Conservation (phyloP, 1,140 invertebrate species). For the Lasioglossum baleicum region DNA sequence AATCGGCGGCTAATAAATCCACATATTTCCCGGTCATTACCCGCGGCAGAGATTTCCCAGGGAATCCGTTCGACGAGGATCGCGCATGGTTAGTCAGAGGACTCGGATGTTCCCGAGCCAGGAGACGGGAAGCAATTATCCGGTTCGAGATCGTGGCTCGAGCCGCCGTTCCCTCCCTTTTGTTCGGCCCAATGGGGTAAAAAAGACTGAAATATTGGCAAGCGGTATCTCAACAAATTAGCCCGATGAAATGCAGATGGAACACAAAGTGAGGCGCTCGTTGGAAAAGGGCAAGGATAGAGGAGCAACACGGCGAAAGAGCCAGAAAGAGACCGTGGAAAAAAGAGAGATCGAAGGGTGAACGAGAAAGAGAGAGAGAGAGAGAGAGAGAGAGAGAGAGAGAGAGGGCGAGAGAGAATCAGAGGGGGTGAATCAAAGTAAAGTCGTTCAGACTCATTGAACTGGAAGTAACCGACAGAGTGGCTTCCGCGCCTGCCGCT, state of each 20-base stretch:
- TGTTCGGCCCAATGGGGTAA: slow-evolving; percentile 71
- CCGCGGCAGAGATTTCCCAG: slow-evolving; percentile 29
- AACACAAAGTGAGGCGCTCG: slow-evolving; percentile 65
- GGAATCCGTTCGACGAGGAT: slow-evolving; percentile 17
- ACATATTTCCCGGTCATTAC: slow-evolving; percentile 49
- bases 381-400: slow-evolving; percentile 21
- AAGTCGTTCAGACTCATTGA: slow-evolving; percentile 79
- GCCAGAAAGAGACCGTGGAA: slow-evolving; percentile 29
- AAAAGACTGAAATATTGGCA: slow-evolving; percentile 79
- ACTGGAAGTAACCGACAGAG: slow-evolving; percentile 80
- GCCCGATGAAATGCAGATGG: slow-evolving; percentile 78
- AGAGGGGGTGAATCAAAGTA: slow-evolving; percentile 74
- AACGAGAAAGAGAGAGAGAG: slow-evolving; percentile 33
- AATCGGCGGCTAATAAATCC: slow-evolving; percentile 38
- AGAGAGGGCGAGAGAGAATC: slow-evolving; percentile 20
- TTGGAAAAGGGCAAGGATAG: slow-evolving; percentile 23
- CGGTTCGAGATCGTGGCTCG: slow-evolving; percentile 63
- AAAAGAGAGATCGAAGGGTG: slow-evolving; percentile 28
- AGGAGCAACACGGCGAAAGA: slow-evolving; percentile 19
- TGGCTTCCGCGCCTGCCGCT: slow-evolving; percentile 74
- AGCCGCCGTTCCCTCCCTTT: slow-evolving; percentile 47
- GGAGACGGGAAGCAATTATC: slow-evolving; percentile 69
- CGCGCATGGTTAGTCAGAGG: slow-evolving; percentile 50
- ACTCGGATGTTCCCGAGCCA: slow-evolving; percentile 38
- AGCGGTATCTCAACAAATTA: slow-evolving; percentile 81